Base-by-base conservation (phyloP, 1,140 invertebrate genomes). In the Dinoponera quadriceps region DNA sequence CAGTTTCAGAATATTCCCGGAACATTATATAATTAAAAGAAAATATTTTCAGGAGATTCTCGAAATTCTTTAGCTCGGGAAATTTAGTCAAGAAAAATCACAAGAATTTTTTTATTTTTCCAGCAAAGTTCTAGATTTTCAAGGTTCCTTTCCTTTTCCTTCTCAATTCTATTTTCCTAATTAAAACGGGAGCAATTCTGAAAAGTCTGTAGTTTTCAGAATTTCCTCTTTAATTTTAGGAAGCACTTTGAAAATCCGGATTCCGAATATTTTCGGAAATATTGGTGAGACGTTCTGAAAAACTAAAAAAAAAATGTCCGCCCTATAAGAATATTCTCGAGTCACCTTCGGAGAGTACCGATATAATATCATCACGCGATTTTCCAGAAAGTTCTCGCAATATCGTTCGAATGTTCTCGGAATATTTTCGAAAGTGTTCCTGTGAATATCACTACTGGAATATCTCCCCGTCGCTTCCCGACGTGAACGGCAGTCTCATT, bases 401-500 rank as follows among this genome's bases (percentile, higher is more conserved):
- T 63, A 63, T 63, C 60, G 3, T 14, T 4, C 20, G 14, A 82
- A 62, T 51, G 33, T 11, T 13, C 3, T 29, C 18, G 16, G n/a
- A 78, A 78, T 44, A 11, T 57, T 57, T 33, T 22, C 3, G 0
- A 44, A 11, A 38, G 54, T 11, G 38, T 44, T 9, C 38, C 38
- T 9, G 1, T 11, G 38, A 44, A 44, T 44, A 44, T 44, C 38
- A 44, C 7, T 44, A 9, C 38, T 11, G 38, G 0, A 22, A 55
- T 20, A 55, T 55, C 11, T 20, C 22, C 54, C 29, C 51, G n/a
- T n/a, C n/a, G 33, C 25, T 25, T 9, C 48, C 9, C 9, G 4
- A 54, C 5, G 5, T 54, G 7, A 22, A 2, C 25, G 20, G 63
- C n/a, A 68, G 14, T 25, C 29, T 88, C 14, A 91, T 27, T 91